These are phyloP conservation scores for Watersipora subatra DNA, from an alignment of 1,140 invertebrate species.

Conservation along the genomic window DNA sequence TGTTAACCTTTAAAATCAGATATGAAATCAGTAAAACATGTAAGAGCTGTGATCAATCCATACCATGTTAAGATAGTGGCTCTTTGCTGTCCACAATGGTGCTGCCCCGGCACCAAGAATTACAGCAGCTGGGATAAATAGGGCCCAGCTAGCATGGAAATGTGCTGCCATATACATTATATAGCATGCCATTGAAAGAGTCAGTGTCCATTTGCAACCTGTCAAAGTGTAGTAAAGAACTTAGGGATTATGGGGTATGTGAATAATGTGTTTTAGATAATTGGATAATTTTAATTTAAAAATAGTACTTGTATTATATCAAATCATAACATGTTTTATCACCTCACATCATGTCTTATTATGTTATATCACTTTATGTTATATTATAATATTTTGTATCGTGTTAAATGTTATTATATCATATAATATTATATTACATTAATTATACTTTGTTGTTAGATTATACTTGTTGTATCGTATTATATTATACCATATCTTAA, in stretches of 20 bases:
- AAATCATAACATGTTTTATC: background rate
- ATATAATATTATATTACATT: too few relatives aligned
- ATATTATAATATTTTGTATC: too few relatives aligned
- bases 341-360: too few relatives aligned
- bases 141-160: conserved; percentile 60
- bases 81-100: conserved; percentile 90
- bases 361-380: too few relatives aligned
- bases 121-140: conserved; percentile 78
- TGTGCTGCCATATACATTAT: conserved; percentile 83
- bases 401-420: too few relatives aligned
- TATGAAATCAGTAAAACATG: too few relatives aligned
- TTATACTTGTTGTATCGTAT: too few relatives aligned
- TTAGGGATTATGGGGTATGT: conserved; percentile 12
- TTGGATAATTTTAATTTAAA: background rate
- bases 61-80: conserved; percentile 70
- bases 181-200: conserved; percentile 78
- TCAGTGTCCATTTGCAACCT: conserved; percentile 88
- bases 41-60: too few relatives aligned
- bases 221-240: conserved; percentile 64
- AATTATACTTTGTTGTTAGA: too few relatives aligned
- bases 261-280: conserved; percentile 4
- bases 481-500: too few relatives aligned
- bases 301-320: background rate
- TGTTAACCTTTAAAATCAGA: too few relatives aligned
- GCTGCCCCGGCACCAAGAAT: conserved; percentile 74